phyloP scores from a whole-genome alignment of 2,113 vertebrate genomes.

The Callospermophilus lateralis region DNA sequence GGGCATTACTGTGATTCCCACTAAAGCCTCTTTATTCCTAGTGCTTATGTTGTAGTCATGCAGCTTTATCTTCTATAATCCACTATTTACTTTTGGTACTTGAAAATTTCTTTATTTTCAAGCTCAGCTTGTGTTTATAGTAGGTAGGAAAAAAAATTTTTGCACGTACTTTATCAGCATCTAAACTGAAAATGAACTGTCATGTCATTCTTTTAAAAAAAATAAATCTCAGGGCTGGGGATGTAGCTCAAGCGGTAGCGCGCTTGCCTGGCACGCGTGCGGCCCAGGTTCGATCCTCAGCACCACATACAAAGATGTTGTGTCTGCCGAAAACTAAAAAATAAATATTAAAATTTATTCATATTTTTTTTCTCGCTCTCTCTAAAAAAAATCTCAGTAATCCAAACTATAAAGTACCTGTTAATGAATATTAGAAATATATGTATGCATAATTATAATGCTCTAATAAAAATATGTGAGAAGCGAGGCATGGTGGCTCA shows the following conservation, averaged over 20 bases:
- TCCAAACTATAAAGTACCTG: not conserved
- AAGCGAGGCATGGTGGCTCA: not conserved
- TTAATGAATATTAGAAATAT: conserved; percentile 18
- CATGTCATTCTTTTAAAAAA: not conserved
- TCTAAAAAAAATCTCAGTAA: not conserved
- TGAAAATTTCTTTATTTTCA: not conserved
- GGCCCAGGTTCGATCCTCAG: no score
- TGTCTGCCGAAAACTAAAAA: no score
- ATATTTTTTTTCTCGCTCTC: no score
- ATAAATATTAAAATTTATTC: no score
- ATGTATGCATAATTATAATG: no score
- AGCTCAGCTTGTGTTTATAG: conserved; percentile 8
- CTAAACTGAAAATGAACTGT: not conserved
- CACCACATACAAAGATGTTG: no score
- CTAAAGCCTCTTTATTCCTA: not conserved
- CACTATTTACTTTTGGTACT: conserved; percentile 8
- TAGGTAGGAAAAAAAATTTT: not conserved
- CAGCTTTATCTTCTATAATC: not conserved
- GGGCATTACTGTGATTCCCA: not conserved
- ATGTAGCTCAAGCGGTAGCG: no score
- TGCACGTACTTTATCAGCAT: not conserved
- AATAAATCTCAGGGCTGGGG: no score
- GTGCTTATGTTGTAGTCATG: not conserved
- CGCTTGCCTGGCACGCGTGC: no score
- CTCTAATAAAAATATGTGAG: not conserved